Evolutionary conservation across 2,888 invertebrate species (phyloP).

Genomic region (Synergus japonicus): DNA sequence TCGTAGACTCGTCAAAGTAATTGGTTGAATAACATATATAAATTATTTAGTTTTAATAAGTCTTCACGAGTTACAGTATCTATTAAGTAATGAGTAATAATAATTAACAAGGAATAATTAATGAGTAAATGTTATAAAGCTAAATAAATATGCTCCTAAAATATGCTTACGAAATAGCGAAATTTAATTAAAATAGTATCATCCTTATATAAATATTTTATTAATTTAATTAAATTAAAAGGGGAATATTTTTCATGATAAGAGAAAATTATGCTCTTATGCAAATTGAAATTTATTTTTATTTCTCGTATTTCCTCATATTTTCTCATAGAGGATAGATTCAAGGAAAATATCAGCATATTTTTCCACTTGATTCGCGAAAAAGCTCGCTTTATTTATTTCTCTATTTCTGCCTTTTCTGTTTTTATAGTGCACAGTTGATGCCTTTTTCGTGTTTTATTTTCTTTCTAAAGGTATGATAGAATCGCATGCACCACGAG

Average conservation of each 20-base stretch:
- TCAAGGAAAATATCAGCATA: not conserved
- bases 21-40: not conserved
- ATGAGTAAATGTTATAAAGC: not conserved
- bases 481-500: slow-evolving; percentile 22
- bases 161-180: not conserved
- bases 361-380: not conserved
- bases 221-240: not conserved
- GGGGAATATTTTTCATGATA: not conserved
- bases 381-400: not conserved
- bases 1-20: not conserved
- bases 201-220: not conserved
- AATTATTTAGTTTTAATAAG: not conserved
- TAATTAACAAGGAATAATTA: not conserved
- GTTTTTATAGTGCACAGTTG: not conserved
- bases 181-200: not conserved
- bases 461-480: slow-evolving; percentile 11
- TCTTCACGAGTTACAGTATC: not conserved
- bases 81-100: not conserved
- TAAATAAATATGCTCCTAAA: no score
- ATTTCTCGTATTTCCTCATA: not conserved
- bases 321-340: not conserved
- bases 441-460: not conserved
- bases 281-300: not conserved
- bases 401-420: not conserved
- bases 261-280: not conserved